Evolutionary conservation across 2,888 invertebrate species (phyloP), one percentile per base, ranked within the genome.

Genomic region (Mythimna lalbum): DNA sequence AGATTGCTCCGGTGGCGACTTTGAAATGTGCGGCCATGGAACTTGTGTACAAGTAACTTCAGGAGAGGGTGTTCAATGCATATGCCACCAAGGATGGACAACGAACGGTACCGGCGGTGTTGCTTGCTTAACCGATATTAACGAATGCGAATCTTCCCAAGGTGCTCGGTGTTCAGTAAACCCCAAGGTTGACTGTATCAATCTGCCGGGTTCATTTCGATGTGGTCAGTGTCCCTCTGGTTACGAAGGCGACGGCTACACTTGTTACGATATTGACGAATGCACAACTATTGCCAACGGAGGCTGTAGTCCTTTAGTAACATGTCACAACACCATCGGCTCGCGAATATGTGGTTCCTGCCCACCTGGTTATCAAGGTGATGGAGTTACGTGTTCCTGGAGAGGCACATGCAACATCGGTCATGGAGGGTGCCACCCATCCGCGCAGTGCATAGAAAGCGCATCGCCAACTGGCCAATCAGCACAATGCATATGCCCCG

Each of bases 1-100:
- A 68, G 98, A 98, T 90, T 99, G 99, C 88, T 96, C 96, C 12
- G 96, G 90, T 33, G 97, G 97, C 1, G 97, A 97, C 23, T 95
- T 96, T 79, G 98, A 98, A 90, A 96, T 99, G 68, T 99, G 99
- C 91, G 99, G 98, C 0, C 97, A 99, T 87, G 99, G 99, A 1
- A 97, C 97, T 12, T 99, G 99, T 89, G 92, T 99, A 9, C 96
- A 97, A 36, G 96, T 97, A 77, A 95, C 94, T 50, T 95, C 97
- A 47, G 94, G 96, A 0, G 91, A 96, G 14, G 98, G 98, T 1
- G 98, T 98, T 81, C 97, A 97, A 64, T 98, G 98, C 87, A 96
- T 98, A 69, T 98, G 98, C 87, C 97, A 98, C 81, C 97, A 98
- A 96, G 99, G 99, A 9, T 99, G 99, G 99, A 98, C 97, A 78